Evolutionary conservation across 1,140 invertebrate species (phyloP), one percentile per base, ranked within the genome.

Genomic region (Aphelinus atriplicis): DNA sequence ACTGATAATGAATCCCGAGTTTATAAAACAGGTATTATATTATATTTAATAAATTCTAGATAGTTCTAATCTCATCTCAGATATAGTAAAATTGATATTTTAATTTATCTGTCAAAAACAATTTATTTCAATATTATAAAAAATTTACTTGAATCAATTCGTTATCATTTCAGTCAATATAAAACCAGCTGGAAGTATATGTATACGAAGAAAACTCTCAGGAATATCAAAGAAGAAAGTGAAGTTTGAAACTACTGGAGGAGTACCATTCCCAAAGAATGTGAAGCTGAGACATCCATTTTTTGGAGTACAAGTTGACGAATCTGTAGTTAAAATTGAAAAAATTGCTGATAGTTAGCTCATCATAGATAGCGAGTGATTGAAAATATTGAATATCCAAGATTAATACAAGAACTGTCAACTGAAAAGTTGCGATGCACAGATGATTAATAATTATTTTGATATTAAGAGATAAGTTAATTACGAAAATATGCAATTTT

Each of bases 261-360:
- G 6, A 46, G 66, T 77, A 10, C 81, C 83, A 43, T 84, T 82
- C 42, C 83, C 83, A 56, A 63, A 78, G 67, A 81, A 83, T 73
- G 72, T 86, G 10, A 85, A 79, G 80, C 63, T 62, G 5, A 78
- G 84, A 46, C 80, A 85, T 81, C 83, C 83, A 42, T 76, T 83
- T 9, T 81, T 83, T 48, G 83, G 83, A 70, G 78, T 81, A 53
- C 56, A 78, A 71, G 47, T 42, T 26, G 53, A 70, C 0, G 3
- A 46, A 57, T 53, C 9, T n/a, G 51, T 42, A 61, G 43, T 53
- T 5, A 67, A 66, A 26, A 60, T 5, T 45, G 45, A 73, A 26
- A 73, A 64, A 48, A 53, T 26, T 26, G 26, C 26, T 26, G 26
- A 26, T 26, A 26, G 26, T 26, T 26, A 26, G 26, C 26, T 26